Conservation (phyloP, 2,888 invertebrate genomes). For the Allophyes oxyacanthae region DNA sequence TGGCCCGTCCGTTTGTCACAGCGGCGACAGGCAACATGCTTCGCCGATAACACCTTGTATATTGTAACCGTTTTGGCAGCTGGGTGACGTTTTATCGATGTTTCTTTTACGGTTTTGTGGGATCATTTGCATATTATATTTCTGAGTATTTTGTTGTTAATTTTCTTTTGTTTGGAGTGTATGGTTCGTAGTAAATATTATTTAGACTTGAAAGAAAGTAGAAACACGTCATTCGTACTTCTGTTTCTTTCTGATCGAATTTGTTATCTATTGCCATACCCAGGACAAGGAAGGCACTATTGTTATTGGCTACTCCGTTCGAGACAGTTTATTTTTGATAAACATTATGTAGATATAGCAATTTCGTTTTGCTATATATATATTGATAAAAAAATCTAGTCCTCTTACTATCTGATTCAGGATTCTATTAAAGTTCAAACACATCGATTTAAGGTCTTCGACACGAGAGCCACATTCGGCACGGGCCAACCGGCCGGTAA, state of each 20-base stretch:
- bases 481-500: constrained; percentile 86
- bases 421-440: constrained; percentile 48
- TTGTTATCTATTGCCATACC: no score
- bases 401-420: constrained; percentile 20
- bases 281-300: no score
- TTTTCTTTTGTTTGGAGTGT: constrained; percentile 26
- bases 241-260: no score
- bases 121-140: constrained; percentile 56
- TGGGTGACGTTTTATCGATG: constrained; percentile 58
- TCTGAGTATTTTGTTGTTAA: constrained; percentile 43
- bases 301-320: no score
- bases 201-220: constrained; percentile 1
- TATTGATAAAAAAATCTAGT: no score
- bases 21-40: constrained; percentile 70
- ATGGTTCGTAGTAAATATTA: constrained; percentile 33
- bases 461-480: constrained; percentile 75
- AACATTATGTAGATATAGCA: no score
- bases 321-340: neutral
- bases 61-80: constrained; percentile 65
- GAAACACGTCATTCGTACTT: neutral
- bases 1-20: constrained; percentile 69
- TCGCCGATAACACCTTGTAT: constrained; percentile 69
- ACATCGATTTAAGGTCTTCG: constrained; percentile 70
- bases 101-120: constrained; percentile 48
- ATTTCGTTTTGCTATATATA: no score